phyloP scores from a whole-genome alignment of 2,113 vertebrate genomes.

The Corythaixoides concolor region DNA sequence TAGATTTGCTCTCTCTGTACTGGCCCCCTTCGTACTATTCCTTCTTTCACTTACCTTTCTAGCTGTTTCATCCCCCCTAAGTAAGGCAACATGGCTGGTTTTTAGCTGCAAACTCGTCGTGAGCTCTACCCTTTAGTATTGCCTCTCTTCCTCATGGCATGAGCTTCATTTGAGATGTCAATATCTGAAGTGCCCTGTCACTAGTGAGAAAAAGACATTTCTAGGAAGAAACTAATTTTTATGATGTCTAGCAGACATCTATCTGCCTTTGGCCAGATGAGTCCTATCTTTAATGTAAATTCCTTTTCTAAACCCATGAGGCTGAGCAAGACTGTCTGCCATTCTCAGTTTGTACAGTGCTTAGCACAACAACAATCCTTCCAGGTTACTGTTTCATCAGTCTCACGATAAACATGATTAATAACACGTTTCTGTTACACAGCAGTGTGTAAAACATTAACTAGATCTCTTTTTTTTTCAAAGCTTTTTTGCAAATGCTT shows the following conservation, averaged over 20 bases:
- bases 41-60: neutral
- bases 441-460: neutral
- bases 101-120: neutral
- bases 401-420: neutral
- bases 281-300: neutral
- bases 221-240: neutral
- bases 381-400: neutral
- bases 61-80: neutral
- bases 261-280: neutral
- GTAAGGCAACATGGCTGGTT: neutral
- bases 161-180: neutral
- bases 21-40: neutral
- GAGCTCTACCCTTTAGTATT: neutral
- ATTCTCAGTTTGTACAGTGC: neutral
- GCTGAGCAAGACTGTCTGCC: neutral
- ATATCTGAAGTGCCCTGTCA: neutral
- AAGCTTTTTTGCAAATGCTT: neutral
- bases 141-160: rapidly evolving
- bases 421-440: neutral
- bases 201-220: neutral
- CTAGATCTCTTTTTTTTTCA: neutral
- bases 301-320: neutral
- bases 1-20: neutral
- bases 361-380: neutral
- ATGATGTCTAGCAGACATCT: neutral